phyloP scores from a whole-genome alignment of 2,113 vertebrate species.

The Nestor notabilis region DNA sequence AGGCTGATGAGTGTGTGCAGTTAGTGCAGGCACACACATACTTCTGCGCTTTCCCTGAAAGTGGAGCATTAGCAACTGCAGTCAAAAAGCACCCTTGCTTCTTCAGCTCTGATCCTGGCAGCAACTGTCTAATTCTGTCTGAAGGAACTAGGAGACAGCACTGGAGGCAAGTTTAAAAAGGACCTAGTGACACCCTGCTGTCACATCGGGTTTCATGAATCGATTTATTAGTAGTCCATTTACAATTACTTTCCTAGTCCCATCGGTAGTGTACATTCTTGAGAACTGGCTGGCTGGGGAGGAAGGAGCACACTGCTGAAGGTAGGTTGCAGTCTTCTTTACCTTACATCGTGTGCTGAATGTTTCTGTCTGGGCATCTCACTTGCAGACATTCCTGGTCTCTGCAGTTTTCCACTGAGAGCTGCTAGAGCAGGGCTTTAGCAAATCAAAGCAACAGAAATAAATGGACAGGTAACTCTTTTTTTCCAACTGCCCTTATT shows the following conservation, averaged over 20 bases:
- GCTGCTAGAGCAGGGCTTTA: slow-evolving; percentile 22
- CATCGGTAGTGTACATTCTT: slow-evolving; percentile 12
- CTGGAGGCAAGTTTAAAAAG: slow-evolving; percentile 62
- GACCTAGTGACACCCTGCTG: slow-evolving; percentile 51
- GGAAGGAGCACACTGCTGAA: slow-evolving; percentile 28
- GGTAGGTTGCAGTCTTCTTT: slow-evolving; percentile 63
- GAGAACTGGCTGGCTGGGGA: background rate
- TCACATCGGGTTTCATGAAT: slow-evolving; percentile 39
- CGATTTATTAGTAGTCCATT: slow-evolving; percentile 42
- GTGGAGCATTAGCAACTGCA: slow-evolving; percentile 72
- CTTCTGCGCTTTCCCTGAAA: slow-evolving; percentile 57
- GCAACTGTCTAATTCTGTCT: slow-evolving; percentile 37
- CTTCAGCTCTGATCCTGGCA: slow-evolving; percentile 31
- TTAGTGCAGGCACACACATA: slow-evolving; percentile 65
- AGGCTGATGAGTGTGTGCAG: slow-evolving; percentile 67
- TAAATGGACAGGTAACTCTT: background rate
- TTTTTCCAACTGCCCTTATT: background rate
- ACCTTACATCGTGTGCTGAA: background rate
- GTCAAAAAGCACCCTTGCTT: slow-evolving; percentile 48
- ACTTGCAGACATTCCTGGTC: slow-evolving; percentile 34
- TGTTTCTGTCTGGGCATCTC: background rate
- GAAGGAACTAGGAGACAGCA: slow-evolving; percentile 33
- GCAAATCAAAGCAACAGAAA: background rate
- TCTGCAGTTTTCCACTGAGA: background rate
- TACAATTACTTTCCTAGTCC: slow-evolving; percentile 41